Base-by-base conservation (phyloP, 23 tunicate species). In the Diplosoma virens region DNA sequence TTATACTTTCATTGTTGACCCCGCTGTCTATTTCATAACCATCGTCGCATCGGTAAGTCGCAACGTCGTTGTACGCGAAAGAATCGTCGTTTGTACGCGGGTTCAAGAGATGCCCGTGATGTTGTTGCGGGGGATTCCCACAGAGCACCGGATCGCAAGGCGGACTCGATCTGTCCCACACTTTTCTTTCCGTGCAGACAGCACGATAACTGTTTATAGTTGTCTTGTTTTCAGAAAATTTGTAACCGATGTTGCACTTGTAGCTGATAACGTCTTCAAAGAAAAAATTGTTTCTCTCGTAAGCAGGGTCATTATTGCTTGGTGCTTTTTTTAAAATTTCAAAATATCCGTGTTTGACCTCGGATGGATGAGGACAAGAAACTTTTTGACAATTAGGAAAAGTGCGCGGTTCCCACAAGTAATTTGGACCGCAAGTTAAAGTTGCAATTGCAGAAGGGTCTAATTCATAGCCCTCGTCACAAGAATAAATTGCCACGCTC, bases 381-480 rank as follows among this genome's bases (percentile, higher is more conserved):
- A 65, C 50, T 33, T 76, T 45, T 6, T 61, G 67, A 33, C 88
- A 83, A 4, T 25, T 29, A 3, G 88, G 88, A 11, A 47, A 56
- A 21, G 25, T 59, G 7, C 53, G 18, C 0, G 81, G 81, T 3
- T 81, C 88, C 88, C 88, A 83, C 26, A 22, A 47, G 29, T 83
- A 26, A 46, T 83, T 37, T 21, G 67, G 41, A 30, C 80, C 74
- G 37, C 88, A 83, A 14, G 24, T 28, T 11, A 83, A 58, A 2
- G 1, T 32, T 5, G 66, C 0, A 20, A 21, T 6, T 0, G 35
- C 16, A 1, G 34, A 1, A 1, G 81, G 79, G 37, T 56, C 20
- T 22, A 89, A 25, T 53, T 89, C 84, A 47, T 31, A 65, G 0
- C 96, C 96, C n/a, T 24, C 24, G 33, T 83, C 85, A 77, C 96